phyloP scores from a whole-genome alignment of 2,797 vertebrate genomes.

The Tokudaia tokunoshimensis region DNA sequence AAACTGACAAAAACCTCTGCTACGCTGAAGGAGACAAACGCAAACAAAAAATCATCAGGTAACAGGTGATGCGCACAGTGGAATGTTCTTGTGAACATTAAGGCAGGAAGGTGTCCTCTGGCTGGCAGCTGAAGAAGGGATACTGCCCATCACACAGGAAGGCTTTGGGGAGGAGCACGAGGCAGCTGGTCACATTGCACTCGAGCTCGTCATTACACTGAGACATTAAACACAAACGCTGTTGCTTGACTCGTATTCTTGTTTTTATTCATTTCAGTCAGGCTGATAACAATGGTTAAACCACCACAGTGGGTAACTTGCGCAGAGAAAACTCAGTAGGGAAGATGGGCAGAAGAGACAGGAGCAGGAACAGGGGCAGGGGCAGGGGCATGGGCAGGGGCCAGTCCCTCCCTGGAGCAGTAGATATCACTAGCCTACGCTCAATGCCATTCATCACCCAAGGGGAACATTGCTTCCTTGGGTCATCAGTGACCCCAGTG shows the following conservation, averaged over 20 bases:
- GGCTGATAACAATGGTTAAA: neutral
- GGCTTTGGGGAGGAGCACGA: neutral
- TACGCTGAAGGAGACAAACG: neutral
- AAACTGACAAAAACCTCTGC: neutral
- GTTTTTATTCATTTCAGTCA: neutral
- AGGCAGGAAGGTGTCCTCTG: neutral
- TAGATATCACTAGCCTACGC: neutral
- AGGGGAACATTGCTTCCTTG: neutral
- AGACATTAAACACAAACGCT: neutral
- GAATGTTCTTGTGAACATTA: neutral
- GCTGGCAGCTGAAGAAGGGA: neutral
- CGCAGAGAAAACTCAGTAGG: neutral
- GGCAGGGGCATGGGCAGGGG: neutral
- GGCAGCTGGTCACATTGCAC: neutral
- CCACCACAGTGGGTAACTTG: neutral
- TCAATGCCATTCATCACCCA: neutral
- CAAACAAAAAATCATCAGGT: neutral
- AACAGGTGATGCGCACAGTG: neutral
- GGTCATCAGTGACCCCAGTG: neutral
- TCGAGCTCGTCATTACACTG: neutral
- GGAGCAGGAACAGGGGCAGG: neutral
- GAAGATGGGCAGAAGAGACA: neutral
- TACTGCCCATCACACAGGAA: neutral
- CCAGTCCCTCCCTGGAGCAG: neutral
- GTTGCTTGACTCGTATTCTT: neutral